Evolutionary conservation across 2,797 vertebrate species (phyloP).

Genomic region (Denticeps clupeoides): DNA sequence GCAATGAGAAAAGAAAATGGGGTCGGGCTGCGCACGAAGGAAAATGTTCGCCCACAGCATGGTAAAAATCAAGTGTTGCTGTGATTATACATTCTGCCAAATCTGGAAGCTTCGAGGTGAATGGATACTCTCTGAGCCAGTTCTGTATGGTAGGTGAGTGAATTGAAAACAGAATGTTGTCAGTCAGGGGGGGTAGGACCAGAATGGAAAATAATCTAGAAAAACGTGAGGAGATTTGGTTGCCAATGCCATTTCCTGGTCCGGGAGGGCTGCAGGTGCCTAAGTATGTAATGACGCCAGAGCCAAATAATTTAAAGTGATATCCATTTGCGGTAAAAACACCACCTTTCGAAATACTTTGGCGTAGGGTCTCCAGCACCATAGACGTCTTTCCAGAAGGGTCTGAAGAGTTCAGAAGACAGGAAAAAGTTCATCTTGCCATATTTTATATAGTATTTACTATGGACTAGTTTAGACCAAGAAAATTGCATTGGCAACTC

Average conservation of each 20-base stretch:
- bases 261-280: conserved; percentile 50
- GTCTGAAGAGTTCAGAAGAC: conserved; percentile 43
- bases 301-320: conserved; percentile 45
- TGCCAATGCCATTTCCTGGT: conserved; percentile 16
- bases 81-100: conserved; percentile 53
- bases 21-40: conserved; percentile 37
- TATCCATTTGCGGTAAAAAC: conserved; percentile 39
- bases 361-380: conserved; percentile 64
- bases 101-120: conserved; percentile 27
- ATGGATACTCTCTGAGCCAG: conserved; percentile 61
- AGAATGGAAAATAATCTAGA: conserved; percentile 66
- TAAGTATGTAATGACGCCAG: conserved; percentile 52
- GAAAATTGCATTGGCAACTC: conserved; percentile 22
- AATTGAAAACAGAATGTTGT: conserved; percentile 55
- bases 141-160: conserved; percentile 47
- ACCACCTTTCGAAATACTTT: conserved; percentile 58
- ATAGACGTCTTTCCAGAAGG: conserved; percentile 46
- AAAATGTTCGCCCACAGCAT: conserved; percentile 45
- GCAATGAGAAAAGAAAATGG: conserved; percentile 59
- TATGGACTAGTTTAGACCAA: neutral
- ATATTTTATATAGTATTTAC: neutral
- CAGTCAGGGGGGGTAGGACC: conserved; percentile 47
- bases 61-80: conserved; percentile 61
- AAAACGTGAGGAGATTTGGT: conserved; percentile 56
- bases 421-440: neutral